Base-by-base conservation (phyloP, 2,888 invertebrate species). In the Coleophora flavipennella region DNA sequence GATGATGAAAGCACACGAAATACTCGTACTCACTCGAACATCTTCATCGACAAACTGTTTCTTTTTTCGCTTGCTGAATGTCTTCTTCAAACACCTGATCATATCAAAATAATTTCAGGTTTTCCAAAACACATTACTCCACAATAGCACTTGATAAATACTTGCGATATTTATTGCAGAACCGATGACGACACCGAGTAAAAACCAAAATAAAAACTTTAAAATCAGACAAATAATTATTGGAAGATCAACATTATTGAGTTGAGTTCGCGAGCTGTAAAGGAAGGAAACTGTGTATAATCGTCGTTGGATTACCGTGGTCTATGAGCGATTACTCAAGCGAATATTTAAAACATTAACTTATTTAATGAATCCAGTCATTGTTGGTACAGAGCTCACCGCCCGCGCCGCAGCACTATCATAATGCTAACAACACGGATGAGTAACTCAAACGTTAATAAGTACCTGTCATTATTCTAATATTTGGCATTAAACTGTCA, bases 71-170 rank as follows among this genome's bases (percentile, higher is more conserved):
- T 53, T 67, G 50, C 75, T 72, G 10, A 75, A 53, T 31, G 58
- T 62, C 40, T 62, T 70, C 55, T 55, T 69, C 20, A 75, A 50
- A 25, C 51, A 45, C 35, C 53, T 55, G 11, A 70, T 65, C 68
- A 71, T 70, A 42, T 45, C 55, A 35, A 49, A n/a, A n/a, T n/a
- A n/a, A 20, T 20, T 20, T 20, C 20, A 20, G 20, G 6, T 20
- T 20, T 20, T 20, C 6, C 20, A 20, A n/a, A n/a, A n/a, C n/a
- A n/a, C n/a, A n/a, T n/a, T n/a, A n/a, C n/a, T n/a, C n/a, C n/a
- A n/a, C n/a, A n/a, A n/a, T n/a, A n/a, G n/a, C n/a, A n/a, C n/a
- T n/a, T n/a, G n/a, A n/a, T n/a, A n/a, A n/a, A n/a, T n/a, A n/a
- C n/a, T n/a, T n/a, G n/a, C n/a, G n/a, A n/a, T n/a, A n/a, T n/a